These are phyloP conservation scores for Harpalus rufipes DNA, from an alignment of 2,888 invertebrate genomes.

Conservation along the genomic window DNA sequence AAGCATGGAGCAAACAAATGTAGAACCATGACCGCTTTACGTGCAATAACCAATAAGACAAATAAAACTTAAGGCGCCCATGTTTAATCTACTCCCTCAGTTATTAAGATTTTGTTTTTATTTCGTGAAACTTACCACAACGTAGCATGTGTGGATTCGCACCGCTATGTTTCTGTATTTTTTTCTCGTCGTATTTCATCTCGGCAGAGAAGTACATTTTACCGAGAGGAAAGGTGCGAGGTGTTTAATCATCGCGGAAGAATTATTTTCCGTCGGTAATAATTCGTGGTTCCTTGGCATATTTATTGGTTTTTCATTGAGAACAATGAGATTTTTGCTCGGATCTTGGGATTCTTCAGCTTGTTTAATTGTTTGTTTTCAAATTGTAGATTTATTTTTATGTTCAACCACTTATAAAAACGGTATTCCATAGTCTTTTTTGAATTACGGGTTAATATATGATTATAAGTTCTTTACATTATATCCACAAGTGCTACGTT, in stretches of 20 bases:
- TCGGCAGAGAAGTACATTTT: slow-evolving; percentile 34
- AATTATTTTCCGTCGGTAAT: slow-evolving; percentile 64
- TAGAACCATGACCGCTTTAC: slow-evolving; percentile 14
- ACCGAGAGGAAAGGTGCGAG: slow-evolving; percentile 34
- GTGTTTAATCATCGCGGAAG: slow-evolving; percentile 62
- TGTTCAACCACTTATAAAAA: background rate
- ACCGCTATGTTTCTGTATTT: slow-evolving; percentile 34
- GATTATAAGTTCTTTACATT: no score
- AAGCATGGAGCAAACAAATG: slow-evolving; percentile 1
- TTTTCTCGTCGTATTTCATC: slow-evolving; percentile 48
- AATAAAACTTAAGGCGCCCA: slow-evolving; percentile 3
- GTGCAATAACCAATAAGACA: slow-evolving; percentile 11
- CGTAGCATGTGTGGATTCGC: slow-evolving; percentile 32
- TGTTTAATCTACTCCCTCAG: slow-evolving; percentile 10
- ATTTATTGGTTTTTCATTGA: slow-evolving; percentile 62
- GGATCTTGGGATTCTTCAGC: slow-evolving; percentile 15
- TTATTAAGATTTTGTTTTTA: slow-evolving; percentile 38
- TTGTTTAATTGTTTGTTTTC: slow-evolving; percentile 28
- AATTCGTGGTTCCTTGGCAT: slow-evolving; percentile 63
- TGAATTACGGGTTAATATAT: no score
- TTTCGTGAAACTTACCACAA: background rate
- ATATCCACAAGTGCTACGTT: no score
- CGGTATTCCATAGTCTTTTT: background rate
- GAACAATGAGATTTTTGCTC: slow-evolving; percentile 54
- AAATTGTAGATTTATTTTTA: slow-evolving; percentile 17